These are phyloP conservation scores for Harmothoe impar DNA, from an alignment of 2,888 invertebrate species.

Conservation along the genomic window DNA sequence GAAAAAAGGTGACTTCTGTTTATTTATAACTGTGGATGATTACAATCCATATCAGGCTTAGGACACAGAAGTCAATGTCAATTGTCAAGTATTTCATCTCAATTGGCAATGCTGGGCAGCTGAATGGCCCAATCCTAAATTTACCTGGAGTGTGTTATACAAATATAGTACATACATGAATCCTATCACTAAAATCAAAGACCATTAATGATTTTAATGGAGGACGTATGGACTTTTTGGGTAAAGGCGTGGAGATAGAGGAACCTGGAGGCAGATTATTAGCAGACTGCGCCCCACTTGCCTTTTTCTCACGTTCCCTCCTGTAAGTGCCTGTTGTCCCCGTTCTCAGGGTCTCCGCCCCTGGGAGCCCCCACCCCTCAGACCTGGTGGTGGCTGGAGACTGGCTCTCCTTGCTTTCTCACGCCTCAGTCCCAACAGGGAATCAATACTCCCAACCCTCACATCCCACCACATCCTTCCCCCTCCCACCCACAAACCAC, in stretches of 20 bases:
- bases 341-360: neutral
- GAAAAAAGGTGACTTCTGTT: too few relatives aligned
- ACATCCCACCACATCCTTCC: neutral
- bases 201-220: too few relatives aligned
- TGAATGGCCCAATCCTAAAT: too few relatives aligned
- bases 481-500: neutral
- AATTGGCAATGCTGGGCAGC: too few relatives aligned
- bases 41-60: too few relatives aligned
- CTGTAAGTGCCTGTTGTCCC: constrained; percentile 14
- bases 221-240: too few relatives aligned
- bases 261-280: neutral
- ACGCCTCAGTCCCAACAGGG: constrained; percentile 10
- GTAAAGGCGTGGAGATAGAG: neutral
- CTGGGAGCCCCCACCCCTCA: neutral
- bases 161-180: too few relatives aligned
- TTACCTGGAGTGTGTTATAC: too few relatives aligned
- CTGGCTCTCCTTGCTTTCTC: constrained; percentile 41
- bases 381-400: neutral
- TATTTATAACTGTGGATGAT: too few relatives aligned
- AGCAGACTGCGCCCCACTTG: neutral
- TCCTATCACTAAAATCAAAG: too few relatives aligned
- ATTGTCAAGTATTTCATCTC: too few relatives aligned
- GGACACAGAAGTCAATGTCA: too few relatives aligned
- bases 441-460: constrained; percentile 24
- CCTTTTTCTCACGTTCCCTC: constrained; percentile 5